Evolutionary conservation across 2,888 invertebrate species (phyloP), one percentile per base, ranked within the genome.

Genomic region (Thymelicus lineola): DNA sequence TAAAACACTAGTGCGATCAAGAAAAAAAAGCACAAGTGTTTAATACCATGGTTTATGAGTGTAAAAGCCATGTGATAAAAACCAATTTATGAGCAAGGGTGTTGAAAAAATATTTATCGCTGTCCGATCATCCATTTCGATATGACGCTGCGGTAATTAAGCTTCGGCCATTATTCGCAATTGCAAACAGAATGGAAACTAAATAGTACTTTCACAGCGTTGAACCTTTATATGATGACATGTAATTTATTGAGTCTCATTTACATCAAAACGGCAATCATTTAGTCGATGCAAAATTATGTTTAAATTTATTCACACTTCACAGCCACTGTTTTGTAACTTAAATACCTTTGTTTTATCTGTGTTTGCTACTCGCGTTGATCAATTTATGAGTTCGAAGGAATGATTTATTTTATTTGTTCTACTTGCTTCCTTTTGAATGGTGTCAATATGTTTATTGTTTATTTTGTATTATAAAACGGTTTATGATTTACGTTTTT

Each of bases 241-340:
- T 65, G 12, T 64, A 60, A 70, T 70, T 70, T 70, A 70, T 70
- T 45, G 64, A 36, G 35, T 35, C 70, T 65, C 59, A 70, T 70
- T 70, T 70, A 70, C 59, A 70, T 70, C 62, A 69, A 68, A 68
- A 53, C 46, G 48, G 57, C 35, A 57, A 69, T 63, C 58, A 38
- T 63, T 68, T 69, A 63, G 36, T 28, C 62, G 20, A 62, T 69
- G 63, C 63, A 50, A 58, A 62, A 58, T 63, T 57, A 57, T 63
- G 48, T 62, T 63, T 63, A 58, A 69, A 69, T 68, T 28, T 69
- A 69, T 62, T 63, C 48, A 9, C 59, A 67, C 67, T 62, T 46
- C 20, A 68, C 46, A 57, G 62, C 62, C 62, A 68, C 68, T 62
- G 62, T 68, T 62, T 68, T 57, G 57, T 61, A 62, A 62, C 61